phyloP scores from a whole-genome alignment of 2,888 invertebrate genomes.

The Ptychoptera albimana region DNA sequence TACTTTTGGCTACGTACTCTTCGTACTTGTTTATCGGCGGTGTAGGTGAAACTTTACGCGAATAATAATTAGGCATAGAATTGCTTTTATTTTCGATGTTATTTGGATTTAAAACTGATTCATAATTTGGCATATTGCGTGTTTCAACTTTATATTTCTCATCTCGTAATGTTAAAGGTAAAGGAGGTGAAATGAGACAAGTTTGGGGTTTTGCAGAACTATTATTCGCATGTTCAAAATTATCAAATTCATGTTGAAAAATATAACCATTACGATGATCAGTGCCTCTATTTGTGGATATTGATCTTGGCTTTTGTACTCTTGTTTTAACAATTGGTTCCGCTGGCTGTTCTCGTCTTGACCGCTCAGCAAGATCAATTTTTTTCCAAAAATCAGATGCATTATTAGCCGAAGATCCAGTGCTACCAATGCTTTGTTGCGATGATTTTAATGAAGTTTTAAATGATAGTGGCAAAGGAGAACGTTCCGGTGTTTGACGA shows the following conservation, averaged over 20 bases:
- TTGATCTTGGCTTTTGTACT: slow-evolving; percentile 23
- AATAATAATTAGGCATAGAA: slow-evolving; percentile 29
- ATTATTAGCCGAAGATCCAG: slow-evolving; percentile 27
- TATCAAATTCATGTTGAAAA: slow-evolving; percentile 3
- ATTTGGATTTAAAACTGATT: neutral
- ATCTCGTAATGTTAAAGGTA: neutral
- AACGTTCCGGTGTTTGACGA: neutral
- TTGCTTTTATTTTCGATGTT: slow-evolving; percentile 19
- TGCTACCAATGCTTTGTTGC: slow-evolving; percentile 12
- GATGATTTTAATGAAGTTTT: slow-evolving; percentile 22
- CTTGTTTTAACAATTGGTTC: slow-evolving; percentile 12
- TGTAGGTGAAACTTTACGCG: slow-evolving; percentile 11
- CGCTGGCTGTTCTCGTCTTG: slow-evolving; percentile 23
- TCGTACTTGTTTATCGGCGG: slow-evolving; percentile 25
- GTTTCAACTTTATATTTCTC: too few species aligned
- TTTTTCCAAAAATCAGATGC: slow-evolving; percentile 49
- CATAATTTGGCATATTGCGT: too few species aligned
- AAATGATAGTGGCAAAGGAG: neutral
- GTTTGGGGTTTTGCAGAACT: slow-evolving; percentile 12
- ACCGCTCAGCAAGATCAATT: slow-evolving; percentile 37
- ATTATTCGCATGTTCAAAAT: slow-evolving; percentile 4
- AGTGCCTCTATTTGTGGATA: slow-evolving; percentile 20
- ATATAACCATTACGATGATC: neutral
- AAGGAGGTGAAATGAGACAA: neutral
- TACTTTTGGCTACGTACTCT: slow-evolving; percentile 24